A percentile compares a stretch with the other conserved stretches of the same genome.
Conservation (phyloP, 2,888 invertebrate species). For the Ennomos erosarius region DNA sequence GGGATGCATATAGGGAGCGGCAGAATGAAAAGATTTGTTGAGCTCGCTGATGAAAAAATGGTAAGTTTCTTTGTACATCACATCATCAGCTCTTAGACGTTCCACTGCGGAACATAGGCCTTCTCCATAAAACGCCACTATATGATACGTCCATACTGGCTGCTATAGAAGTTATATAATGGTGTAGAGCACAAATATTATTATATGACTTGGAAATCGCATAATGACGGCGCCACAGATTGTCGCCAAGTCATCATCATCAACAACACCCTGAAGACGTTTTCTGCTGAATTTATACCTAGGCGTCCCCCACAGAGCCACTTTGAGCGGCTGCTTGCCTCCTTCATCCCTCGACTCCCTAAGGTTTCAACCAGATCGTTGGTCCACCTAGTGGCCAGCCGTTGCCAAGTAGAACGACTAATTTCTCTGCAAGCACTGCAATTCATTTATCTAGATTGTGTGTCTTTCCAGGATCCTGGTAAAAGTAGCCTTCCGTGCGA, state of each 20-base stretch:
- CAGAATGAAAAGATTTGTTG: slow-evolving; percentile 68
- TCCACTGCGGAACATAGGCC: no score
- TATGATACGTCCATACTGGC: no score
- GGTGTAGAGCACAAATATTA: no score
- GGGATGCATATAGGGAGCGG: slow-evolving; percentile 67
- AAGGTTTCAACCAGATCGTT: no score
- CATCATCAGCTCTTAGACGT: not conserved
- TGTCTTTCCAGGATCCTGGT: slow-evolving; percentile 53
- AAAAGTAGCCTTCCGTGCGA: slow-evolving; percentile 85
- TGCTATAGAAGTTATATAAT: slow-evolving; percentile 2
- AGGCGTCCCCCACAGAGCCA: no score
- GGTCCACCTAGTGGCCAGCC: no score
- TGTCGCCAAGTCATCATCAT: not conserved
- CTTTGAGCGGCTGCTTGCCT: no score
- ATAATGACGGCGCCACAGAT: slow-evolving; percentile 9
- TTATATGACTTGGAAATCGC: slow-evolving; percentile 6
- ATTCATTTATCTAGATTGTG: no score
- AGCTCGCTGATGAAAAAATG: slow-evolving; percentile 58
- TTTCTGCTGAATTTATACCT: no score
- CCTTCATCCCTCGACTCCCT: no score
- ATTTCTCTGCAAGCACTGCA: not conserved
- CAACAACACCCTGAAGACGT: no score
- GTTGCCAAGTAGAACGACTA: not conserved
- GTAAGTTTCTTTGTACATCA: slow-evolving; percentile 43
- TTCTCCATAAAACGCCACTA: no score